Base-by-base conservation (phyloP, 2,113 vertebrate species). In the Agapornis roseicollis region DNA sequence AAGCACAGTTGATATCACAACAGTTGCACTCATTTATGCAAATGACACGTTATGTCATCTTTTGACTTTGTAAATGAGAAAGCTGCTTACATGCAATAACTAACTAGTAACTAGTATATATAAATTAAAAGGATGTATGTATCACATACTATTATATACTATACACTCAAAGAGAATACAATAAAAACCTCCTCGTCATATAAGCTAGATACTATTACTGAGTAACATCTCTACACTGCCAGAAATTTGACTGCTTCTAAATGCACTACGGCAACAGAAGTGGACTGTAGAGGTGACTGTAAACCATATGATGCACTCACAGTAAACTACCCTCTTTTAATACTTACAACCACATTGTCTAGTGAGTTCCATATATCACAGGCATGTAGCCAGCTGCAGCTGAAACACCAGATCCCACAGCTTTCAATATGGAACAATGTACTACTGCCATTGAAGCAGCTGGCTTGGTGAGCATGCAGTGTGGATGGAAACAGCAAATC, bases 401-500 rank as follows among this genome's bases (percentile, higher is more conserved):
- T 79, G 47, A 53, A 47, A 42, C 44, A 19, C 37, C 55, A n/a
- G 29, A 28, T n/a, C 37, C 46, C 61, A 24, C 42, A 46, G 33
- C 17, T 24, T 24, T 12, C 24, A 37, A 4, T 33, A 35, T 0
- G 0, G 1, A 64, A 33, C 8, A 22, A 33, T 5, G 7, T 10
- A 39, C n/a, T n/a, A 9, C 5, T 39, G 50, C 52, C 37, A 33
- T 19, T 53, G 23, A 53, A 52, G 53, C 22, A 56, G 47, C 47
- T 39, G 17, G 33, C 8, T 17, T 27, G 4, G 13, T 19, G 39
- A 49, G 18, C 23, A 15, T 0, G 2, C 19, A 42, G 25, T 2
- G 6, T 4, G 31, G 22, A 17, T 4, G 27, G 41, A 53, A 66
- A 46, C 7, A 56, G 31, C 13, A 68, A 28, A 7, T 24, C 41